Evolutionary conservation across 2,888 invertebrate species (phyloP), one percentile per base, ranked within the genome.

Genomic region (Drosophila paramelanica): DNA sequence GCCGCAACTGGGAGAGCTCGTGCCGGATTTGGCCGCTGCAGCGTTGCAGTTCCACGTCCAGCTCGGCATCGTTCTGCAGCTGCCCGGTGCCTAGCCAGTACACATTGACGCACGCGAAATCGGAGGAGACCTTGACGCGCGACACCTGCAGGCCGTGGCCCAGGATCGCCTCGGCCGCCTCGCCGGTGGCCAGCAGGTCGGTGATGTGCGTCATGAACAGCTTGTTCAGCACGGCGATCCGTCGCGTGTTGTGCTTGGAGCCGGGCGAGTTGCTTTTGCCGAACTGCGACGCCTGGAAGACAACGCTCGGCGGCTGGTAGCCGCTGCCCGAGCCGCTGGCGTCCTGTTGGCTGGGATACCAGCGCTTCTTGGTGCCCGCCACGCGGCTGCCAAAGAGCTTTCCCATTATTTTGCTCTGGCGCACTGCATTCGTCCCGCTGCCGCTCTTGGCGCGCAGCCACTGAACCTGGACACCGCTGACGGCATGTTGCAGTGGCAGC

Each of bases 171-270:
- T 94, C 92, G 2, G 95, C 92, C 33, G 94, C 93, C 78, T 95
- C 94, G 1, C 96, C 96, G 0, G 95, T 95, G 1, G 96, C 94
- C 94, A 97, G 94, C 36, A 96, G 92, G 90, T 96, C 97, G 0
- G 96, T 96, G 8, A 97, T 95, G 66, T 96, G 93, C 80, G 94
- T 94, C 96, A 97, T 97, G 83, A 97, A 97, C 51, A 97, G 89
- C 91, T 96, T 96, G 90, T 97, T 97, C 1, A 97, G 91, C 72
- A 96, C 95, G 1, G 93, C 92, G 23, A 94, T 93, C 80, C 97
- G 93, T 42, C 95, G 94, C 0, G 92, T 91, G 10, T 93, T 94
- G 11, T 93, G 93, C 49, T 94, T 94, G 11, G 93, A 93, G 2
- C 76, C 75, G 1, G 47, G 49, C 10, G 45, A 41, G n/a, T 55